phyloP scores from a whole-genome alignment of 2,888 invertebrate genomes.

The Hirtodrosophila duncani region DNA sequence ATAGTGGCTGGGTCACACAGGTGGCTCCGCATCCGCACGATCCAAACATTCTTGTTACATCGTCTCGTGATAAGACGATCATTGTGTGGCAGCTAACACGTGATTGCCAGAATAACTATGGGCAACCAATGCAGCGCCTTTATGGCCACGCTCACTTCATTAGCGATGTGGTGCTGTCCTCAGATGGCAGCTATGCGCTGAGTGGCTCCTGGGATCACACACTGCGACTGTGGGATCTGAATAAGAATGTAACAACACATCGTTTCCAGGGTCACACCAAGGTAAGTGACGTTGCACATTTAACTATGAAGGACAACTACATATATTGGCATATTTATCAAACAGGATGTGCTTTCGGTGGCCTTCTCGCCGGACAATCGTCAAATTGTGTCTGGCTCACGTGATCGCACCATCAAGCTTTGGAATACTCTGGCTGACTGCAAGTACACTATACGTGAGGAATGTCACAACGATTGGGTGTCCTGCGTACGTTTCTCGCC shows the following conservation, averaged over 20 bases:
- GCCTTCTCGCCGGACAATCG: conserved; percentile 99
- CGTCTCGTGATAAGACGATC: conserved; percentile 96
- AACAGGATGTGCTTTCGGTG: conserved; percentile 95
- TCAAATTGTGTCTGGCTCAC: conserved; percentile 99
- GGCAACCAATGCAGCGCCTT: conserved; percentile 95
- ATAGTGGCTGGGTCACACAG: conserved; percentile 99
- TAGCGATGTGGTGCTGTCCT: conserved; percentile 98
- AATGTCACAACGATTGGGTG: conserved; percentile 98
- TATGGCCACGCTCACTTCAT: conserved; percentile 99
- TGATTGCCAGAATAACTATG: conserved; percentile 96
- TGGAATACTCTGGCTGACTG: conserved; percentile 99
- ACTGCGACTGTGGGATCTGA: conserved; percentile 98
- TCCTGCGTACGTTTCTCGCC: conserved; percentile 99
- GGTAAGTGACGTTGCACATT: conserved; percentile 81
- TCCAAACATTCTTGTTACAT: conserved; percentile 97
- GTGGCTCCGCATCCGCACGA: conserved; percentile 98
- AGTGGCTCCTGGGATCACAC: conserved; percentile 99
- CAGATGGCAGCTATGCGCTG: conserved; percentile 99
- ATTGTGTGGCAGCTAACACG: conserved; percentile 99
- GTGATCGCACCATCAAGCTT: conserved; percentile 99
- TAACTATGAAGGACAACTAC: conserved; percentile 40
- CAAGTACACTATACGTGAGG: conserved; percentile 98
- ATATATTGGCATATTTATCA: conserved; percentile 26
- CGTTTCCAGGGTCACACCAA: conserved; percentile 99
- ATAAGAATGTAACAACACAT: conserved; percentile 96